Evolutionary conservation across 2,888 invertebrate species (phyloP), one percentile per base, ranked within the genome.

Genomic region (Smittia sp.): DNA sequence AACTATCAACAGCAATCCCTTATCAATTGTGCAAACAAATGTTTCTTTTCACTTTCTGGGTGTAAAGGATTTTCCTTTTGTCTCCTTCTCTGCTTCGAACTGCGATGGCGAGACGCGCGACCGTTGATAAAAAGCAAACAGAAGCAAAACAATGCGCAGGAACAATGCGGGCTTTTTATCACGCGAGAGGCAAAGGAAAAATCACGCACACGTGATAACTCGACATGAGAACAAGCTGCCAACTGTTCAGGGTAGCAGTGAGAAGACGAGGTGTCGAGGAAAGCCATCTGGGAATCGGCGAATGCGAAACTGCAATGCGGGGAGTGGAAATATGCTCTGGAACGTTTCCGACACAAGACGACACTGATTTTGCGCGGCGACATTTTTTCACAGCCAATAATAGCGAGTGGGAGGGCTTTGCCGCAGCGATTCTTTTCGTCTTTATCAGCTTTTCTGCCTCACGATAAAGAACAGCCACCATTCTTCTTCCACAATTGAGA

Each of bases 101-200:
- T 62, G 52, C 62, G 72, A 54, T 58, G 58, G 58, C 58, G 58
- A 58, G 58, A 58, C 58, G 22, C 58, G 58, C 7, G 58, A 3
- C 22, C 18, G 46, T 20, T 18, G 62, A 72, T 62, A 72, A 72
- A 62, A 22, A 13, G 6, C 3, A 7, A 46, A 20, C 7, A 7
- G 58, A 18, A 62, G 72, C 52, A 72, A 72, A 72, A 72, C 72
- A 72, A 72, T 72, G 72, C 72, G 72, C 72, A 72, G 58, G 15
- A 68, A 68, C 69, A 70, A 70, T 70, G 46, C 52, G 25, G 65
- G 7, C 24, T 52, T 54, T 54, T 70, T 70, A 25, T 25, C 41
- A 20, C 15, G 22, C 39, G 1, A 41, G 3, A 58, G 13, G 58
- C 22, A 18, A 58, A 58, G 18, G 58, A 58, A 46, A n/a, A 20